Conservation (phyloP, 2,888 invertebrate species). For the Geotrupes spiniger region DNA sequence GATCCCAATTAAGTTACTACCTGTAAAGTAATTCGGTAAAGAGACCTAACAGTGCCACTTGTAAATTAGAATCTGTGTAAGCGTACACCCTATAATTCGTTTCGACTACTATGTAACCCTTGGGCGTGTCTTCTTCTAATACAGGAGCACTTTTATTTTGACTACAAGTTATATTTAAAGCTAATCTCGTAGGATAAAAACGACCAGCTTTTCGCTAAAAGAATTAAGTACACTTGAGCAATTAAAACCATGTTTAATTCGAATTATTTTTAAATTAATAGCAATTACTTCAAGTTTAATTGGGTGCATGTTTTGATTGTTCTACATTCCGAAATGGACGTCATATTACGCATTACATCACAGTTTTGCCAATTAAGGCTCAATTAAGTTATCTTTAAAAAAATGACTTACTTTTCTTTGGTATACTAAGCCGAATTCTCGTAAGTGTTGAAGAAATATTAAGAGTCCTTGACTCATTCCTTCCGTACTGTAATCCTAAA, state of each 20-base stretch:
- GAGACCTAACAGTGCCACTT: conserved; percentile 88
- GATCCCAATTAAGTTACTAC: conserved; percentile 45
- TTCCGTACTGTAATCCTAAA: conserved; percentile 93
- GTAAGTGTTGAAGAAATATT: conserved; percentile 88
- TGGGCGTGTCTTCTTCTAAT: conserved; percentile 58
- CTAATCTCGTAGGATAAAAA: conserved; percentile 93
- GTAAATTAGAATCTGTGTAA: conserved; percentile 88
- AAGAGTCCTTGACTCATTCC: conserved; percentile 85
- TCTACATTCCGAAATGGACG: no score
- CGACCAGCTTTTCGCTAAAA: conserved; percentile 79
- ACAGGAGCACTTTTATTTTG: conserved; percentile 49
- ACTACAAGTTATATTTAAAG: conserved; percentile 74
- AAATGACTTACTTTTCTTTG: conserved; percentile 74
- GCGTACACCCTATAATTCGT: conserved; percentile 96
- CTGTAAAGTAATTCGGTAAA: conserved; percentile 92
- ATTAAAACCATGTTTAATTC: no score
- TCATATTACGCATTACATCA: no score
- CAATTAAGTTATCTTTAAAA: no score
- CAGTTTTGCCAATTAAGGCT: no score
- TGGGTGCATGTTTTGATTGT: no score
- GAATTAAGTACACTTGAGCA: no score
- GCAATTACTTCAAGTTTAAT: no score
- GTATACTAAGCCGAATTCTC: conserved; percentile 97
- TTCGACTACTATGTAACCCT: conserved; percentile 91
- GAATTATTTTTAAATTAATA: no score